Evolutionary conservation across 2,888 invertebrate species (phyloP).

Genomic region (Dinocampus coccinellae): DNA sequence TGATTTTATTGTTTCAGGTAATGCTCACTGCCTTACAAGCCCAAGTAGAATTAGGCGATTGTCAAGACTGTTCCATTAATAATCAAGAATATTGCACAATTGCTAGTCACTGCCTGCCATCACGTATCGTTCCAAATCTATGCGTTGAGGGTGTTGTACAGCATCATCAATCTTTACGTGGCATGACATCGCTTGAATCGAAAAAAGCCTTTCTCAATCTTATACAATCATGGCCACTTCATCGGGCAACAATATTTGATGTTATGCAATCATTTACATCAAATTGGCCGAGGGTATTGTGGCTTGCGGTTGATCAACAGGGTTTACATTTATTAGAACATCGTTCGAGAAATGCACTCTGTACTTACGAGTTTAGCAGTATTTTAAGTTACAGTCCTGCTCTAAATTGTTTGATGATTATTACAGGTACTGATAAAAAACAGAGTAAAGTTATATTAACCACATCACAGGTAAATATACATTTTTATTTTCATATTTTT

Average conservation of each 20-base stretch:
- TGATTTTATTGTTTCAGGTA: constrained; percentile 74
- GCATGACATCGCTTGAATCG: constrained; percentile 88
- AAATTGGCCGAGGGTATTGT: constrained; percentile 92
- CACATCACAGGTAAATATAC: constrained; percentile 82
- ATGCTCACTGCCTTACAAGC: constrained; percentile 95
- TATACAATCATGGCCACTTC: constrained; percentile 93
- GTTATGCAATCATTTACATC: constrained; percentile 98
- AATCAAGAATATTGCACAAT: constrained; percentile 75
- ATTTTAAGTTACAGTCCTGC: constrained; percentile 93
- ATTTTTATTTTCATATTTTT: background rate
- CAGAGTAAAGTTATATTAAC: constrained; percentile 95
- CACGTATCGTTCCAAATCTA: constrained; percentile 82
- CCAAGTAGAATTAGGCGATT: constrained; percentile 92
- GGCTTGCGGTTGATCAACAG: constrained; percentile 93
- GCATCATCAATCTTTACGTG: constrained; percentile 91
- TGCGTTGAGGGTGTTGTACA: constrained; percentile 88
- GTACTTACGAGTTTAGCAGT: constrained; percentile 91
- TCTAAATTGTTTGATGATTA: constrained; percentile 92
- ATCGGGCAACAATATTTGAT: constrained; percentile 93
- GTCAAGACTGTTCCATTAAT: constrained; percentile 76
- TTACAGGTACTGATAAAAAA: constrained; percentile 90
- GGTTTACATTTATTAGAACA: constrained; percentile 92
- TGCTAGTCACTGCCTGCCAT: constrained; percentile 86
- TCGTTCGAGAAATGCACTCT: constrained; percentile 87
- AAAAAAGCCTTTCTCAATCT: constrained; percentile 94